Evolutionary conservation across 64 coral and sea anemone genomes (phyloP).

Genomic region (Hydrozoanthus tunicans): DNA sequence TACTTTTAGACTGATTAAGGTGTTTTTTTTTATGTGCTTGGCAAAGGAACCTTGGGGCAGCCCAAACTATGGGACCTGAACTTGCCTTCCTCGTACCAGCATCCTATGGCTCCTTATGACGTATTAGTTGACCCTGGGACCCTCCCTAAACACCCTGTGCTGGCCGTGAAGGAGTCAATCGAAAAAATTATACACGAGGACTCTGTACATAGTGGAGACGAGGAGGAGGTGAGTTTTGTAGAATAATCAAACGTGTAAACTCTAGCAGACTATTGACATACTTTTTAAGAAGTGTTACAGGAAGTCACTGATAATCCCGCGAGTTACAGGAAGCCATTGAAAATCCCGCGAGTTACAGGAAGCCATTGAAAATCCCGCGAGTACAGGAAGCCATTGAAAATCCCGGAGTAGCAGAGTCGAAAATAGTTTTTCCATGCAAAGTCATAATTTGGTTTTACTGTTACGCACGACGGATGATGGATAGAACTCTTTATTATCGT

Average conservation of each 20-base stretch:
- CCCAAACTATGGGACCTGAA: constrained; percentile 98
- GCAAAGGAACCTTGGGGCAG: constrained; percentile 90
- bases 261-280: background rate
- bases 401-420: too few species aligned
- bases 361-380: too few species aligned
- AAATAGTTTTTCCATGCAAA: too few species aligned
- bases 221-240: background rate
- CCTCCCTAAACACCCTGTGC: constrained; percentile 62
- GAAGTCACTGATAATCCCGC: too few species aligned
- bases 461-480: too few species aligned
- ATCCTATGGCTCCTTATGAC: constrained; percentile 99
- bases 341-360: too few species aligned
- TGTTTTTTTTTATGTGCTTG: background rate
- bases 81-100: constrained; percentile 76
- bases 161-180: constrained; percentile 20
- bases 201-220: constrained; percentile 17
- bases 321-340: too few species aligned
- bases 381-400: too few species aligned
- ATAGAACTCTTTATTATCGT: too few species aligned
- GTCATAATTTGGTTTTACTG: too few species aligned
- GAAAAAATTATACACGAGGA: constrained; percentile 44
- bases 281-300: too few species aligned
- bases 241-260: background rate
- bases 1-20: background rate
- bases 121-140: constrained; percentile 93